Evolutionary conservation across 2,888 invertebrate genomes (phyloP), one percentile per base, ranked within the genome.

Genomic region (Hemicrepidius hirtus): DNA sequence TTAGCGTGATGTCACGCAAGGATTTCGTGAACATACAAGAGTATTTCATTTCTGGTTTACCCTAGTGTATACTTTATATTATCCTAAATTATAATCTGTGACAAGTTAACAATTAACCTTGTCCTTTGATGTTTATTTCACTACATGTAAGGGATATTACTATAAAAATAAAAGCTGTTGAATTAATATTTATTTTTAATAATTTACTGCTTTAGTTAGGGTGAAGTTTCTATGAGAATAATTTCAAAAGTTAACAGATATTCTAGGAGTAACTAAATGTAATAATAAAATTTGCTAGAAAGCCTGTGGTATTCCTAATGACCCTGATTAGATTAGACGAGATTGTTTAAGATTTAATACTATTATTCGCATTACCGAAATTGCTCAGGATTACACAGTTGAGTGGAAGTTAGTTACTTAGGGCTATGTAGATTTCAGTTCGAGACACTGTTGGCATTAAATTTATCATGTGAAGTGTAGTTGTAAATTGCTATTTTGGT

Each of bases 331-430:
- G 68, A 68, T 68, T 68, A 60, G 60, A 32, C 32, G 68, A 68
- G 68, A 68, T 68, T 68, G 50, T 60, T 68, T 68, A 68, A 68
- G 68, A 68, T 68, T 68, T 68, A 68, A 68, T 68, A 68, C 68
- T 68, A 68, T 68, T 68, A 68, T 60, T 60, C 59, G 49, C 68
- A 68, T 68, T 68, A 68, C 59, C 37, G 50, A 37, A 68, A 68
- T 50, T 68, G 59, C 68, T 60, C 21, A 49, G 68, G 59, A 68
- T 68, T 68, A 68, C 46, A 68, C 60, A 68, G 68, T 68, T 60
- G 60, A 50, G 21, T 68, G 59, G 59, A 68, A 68, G 68, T 68
- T 68, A 59, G 60, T 59, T 68, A 68, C 60, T 68, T 60, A 35
- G 49, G 60, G 50, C 46, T 28, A 50, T 49, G 49, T 32, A 60